Base-by-base conservation (phyloP, 2,113 vertebrate genomes). In the Melospiza georgiana region DNA sequence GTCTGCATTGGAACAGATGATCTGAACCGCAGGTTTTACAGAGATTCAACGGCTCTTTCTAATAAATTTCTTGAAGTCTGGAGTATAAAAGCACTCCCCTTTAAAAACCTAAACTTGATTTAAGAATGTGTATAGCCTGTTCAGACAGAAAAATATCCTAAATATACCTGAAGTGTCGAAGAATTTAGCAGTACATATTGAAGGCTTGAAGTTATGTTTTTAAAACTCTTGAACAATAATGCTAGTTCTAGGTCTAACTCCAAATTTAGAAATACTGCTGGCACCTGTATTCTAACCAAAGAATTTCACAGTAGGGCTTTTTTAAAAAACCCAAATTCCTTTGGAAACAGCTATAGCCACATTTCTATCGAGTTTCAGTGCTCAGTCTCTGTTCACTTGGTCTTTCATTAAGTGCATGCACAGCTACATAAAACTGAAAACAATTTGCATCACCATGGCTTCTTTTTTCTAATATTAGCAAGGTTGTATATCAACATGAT, bases 221-320 rank as follows among this genome's bases (percentile, higher is more conserved):
- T 49, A 72, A 90, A 68, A 67, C 43, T 88, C 62, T 95, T 88
- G 11, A 83, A 83, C 65, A 91, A 52, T 55, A 71, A 84, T 74
- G 13, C 51, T 92, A 35, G 10, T 66, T 95, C 81, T 65, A 39
- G 31, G 96, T 95, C 77, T 94, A 95, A 96, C 52, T 91, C 91
- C 80, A 91, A 84, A 81, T 92, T 95, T 96, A 95, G 79, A 91
- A 77, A 94, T 84, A 88, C 94, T 95, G 62, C 46, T 96, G 66
- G 76, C 84, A 90, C 67, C 94, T 96, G 78, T 57, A 93, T 96
- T 80, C 93, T 98, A 98, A 98, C 98, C 98, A 98, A 98, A 98
- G 97, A 98, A 82, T 95, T 96, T 92, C 65, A 79, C 77, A 44
- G 73, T 87, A 92, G 68, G 43, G 41, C 94, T 61, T 88, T 97